These are phyloP conservation scores for Talpa occidentalis DNA, from an alignment of 2,113 vertebrate species.

Conservation along the genomic window DNA sequence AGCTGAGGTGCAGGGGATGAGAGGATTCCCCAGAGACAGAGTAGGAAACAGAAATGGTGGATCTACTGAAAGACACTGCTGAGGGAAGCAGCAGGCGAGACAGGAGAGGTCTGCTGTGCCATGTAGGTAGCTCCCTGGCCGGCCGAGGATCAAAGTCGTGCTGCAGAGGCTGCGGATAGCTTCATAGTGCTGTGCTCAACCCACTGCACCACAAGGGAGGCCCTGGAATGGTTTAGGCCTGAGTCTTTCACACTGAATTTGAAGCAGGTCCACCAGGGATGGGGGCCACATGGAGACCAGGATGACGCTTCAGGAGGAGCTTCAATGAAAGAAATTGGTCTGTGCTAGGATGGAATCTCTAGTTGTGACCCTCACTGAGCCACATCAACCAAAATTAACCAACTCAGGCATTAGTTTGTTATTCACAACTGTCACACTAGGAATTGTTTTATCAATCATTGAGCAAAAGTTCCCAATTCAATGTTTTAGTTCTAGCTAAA, in stretches of 20 bases:
- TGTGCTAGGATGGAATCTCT: neutral
- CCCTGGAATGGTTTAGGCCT: neutral
- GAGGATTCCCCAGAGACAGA: too few species aligned
- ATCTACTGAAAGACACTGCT: too few species aligned
- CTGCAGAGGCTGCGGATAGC: too few species aligned
- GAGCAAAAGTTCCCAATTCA: conserved; percentile 39
- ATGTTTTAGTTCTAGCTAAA: conserved; percentile 10
- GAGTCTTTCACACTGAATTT: neutral
- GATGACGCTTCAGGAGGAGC: neutral
- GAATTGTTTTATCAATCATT: conserved; percentile 16
- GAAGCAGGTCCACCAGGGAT: neutral
- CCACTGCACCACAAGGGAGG: too few species aligned
- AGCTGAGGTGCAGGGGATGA: too few species aligned
- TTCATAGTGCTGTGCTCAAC: too few species aligned
- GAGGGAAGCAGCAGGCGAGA: too few species aligned
- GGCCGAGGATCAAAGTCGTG: too few species aligned
- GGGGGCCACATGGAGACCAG: neutral
- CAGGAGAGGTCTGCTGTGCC: too few species aligned
- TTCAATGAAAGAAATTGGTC: conserved; percentile 6
- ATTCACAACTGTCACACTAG: neutral
- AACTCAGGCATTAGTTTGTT: neutral
- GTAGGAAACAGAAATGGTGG: too few species aligned
- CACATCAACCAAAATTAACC: neutral
- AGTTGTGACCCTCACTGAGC: neutral
- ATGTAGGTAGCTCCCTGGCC: too few species aligned